Evolutionary conservation across 1,140 invertebrate species (phyloP), one percentile per base, ranked within the genome.

Genomic region (Orius insidiosus): DNA sequence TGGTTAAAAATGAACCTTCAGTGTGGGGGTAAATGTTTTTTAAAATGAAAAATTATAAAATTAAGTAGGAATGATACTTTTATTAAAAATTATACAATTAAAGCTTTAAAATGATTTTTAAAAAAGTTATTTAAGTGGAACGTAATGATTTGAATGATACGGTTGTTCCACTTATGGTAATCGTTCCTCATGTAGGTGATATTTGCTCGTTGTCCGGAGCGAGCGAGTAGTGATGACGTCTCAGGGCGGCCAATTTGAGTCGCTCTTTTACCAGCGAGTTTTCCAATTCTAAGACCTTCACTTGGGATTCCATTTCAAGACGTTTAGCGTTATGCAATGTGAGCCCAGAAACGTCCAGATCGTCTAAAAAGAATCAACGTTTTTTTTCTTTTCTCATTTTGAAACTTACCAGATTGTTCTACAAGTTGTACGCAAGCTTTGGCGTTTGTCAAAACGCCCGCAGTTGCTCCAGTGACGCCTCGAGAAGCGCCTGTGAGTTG

Each of bases 251-350:
- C 44, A 98, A 67, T 52, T 72, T 70, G 39, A 77, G 68, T 53
- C 94, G 71, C 66, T 97, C 90, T 53, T 80, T 81, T 56, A 89
- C 81, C 39, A 99, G 64, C 52, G 81, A 75, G 50, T 80, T 81
- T 60, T 98, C 93, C 39, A 96, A 67, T 68, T 98, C 88, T 39
- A 98, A 67, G 38, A 96, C 80, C 55, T 80, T 75, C 11, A 92
- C 85, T 62, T 92, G 87, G 42, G 85, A 78, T 62, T 98, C 92
- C 85, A 97, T 95, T 70, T 97, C 93, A 53, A 89, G 65, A 38
- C 81, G 76, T 60, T 98, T 95, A 0, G 93, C 85, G 62, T 95
- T 86, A 59, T 96, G 93, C 43, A 97, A 68, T 43, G 82, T 83
- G 44, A 98, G 60, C 53, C 83, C 78, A 3, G 79, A 77, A 55